Conservation (phyloP, 2,113 vertebrate genomes). For the Nothocercus nigrocapillus region DNA sequence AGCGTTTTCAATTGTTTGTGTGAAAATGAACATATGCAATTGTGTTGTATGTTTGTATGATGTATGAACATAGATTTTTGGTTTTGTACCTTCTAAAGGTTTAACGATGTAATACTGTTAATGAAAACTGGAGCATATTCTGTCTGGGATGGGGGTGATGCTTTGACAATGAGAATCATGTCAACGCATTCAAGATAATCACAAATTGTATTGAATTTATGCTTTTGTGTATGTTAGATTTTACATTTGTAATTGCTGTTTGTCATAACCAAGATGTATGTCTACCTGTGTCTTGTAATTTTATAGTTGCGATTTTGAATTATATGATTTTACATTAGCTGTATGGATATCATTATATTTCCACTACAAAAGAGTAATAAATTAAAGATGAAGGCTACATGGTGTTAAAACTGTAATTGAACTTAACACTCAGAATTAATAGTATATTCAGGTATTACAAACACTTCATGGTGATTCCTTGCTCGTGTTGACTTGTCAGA, state of each 20-base stretch:
- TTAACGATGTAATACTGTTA: neutral
- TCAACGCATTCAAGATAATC: neutral
- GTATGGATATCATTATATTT: neutral
- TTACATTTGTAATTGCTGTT: neutral
- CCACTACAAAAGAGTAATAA: neutral
- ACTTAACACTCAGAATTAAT: neutral
- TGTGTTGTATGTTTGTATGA: neutral
- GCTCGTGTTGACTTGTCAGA: neutral
- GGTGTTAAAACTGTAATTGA: neutral
- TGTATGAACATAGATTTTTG: neutral
- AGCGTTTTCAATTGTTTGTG: neutral
- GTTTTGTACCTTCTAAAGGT: neutral
- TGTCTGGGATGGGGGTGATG: fast-evolving
- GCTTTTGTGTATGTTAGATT: neutral
- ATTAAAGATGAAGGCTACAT: neutral
- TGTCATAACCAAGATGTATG: neutral
- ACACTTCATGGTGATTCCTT: neutral
- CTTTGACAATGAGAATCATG: neutral
- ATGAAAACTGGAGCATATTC: neutral
- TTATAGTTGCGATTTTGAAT: neutral
- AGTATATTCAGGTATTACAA: neutral
- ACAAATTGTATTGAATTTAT: neutral
- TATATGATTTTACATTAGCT: neutral
- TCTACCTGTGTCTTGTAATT: neutral
- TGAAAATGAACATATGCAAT: neutral